Percentiles rank a stretch among this genome's conserved stretches.
These are phyloP conservation scores for Luperina nickerlii DNA, from an alignment of 2,888 invertebrate genomes.

Conservation along the genomic window DNA sequence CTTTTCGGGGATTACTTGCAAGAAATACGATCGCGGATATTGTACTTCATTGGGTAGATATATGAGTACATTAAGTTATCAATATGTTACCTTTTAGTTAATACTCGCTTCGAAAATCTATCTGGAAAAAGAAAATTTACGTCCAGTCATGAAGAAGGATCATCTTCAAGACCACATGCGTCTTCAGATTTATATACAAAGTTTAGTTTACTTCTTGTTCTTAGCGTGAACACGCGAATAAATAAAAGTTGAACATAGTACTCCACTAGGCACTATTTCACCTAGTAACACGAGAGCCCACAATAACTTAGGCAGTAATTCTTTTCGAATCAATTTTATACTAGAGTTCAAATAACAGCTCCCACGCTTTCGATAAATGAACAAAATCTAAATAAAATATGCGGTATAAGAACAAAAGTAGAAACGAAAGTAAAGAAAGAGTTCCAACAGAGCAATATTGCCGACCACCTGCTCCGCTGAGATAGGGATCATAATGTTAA, in stretches of 20 bases:
- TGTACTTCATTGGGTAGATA: constrained; percentile 47
- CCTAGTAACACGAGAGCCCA: not conserved
- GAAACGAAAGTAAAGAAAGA: constrained; percentile 80
- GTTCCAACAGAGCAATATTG: constrained; percentile 84
- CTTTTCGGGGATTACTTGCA: constrained; percentile 68
- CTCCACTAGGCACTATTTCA: not conserved
- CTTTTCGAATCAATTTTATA: constrained; percentile 12
- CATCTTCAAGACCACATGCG: constrained; percentile 30
- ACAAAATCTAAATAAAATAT: constrained; percentile 65
- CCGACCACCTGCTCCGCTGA: constrained; percentile 87
- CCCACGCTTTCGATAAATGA: constrained; percentile 28
- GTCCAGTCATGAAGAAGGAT: constrained; percentile 30
- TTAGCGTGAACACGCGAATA: constrained; percentile 16
- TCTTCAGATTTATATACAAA: constrained; percentile 47
- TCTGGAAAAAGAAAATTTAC: constrained; percentile 25
- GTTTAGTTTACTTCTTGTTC: constrained; percentile 33
- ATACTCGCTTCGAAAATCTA: constrained; percentile 23
- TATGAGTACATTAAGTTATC: constrained; percentile 42
- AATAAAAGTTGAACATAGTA: constrained; percentile 13
- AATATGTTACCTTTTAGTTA: constrained; percentile 51
- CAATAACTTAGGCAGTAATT: not conserved
- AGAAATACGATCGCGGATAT: constrained; percentile 62
- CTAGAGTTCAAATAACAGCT: constrained; percentile 1
- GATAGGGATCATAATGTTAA: constrained; percentile 90
- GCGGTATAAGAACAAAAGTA: constrained; percentile 70